Evolutionary conservation across 2,797 vertebrate genomes (phyloP).

Genomic region (Danio aesculapii): DNA sequence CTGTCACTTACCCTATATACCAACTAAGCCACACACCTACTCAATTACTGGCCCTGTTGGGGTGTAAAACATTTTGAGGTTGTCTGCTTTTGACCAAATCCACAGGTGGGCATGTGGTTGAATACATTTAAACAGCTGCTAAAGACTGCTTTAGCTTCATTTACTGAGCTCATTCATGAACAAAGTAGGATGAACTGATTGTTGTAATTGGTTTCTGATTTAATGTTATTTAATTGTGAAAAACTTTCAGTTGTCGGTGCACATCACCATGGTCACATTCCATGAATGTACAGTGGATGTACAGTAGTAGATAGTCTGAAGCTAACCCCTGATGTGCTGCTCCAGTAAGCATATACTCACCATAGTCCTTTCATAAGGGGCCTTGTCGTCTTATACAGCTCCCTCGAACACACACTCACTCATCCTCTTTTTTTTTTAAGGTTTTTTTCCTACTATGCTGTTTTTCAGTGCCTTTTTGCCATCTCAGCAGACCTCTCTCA

Average conservation of each 20-base stretch:
- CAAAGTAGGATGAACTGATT: too few relatives aligned
- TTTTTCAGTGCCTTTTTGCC: conserved; percentile 53
- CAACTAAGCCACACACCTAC: too few relatives aligned
- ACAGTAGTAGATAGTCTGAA: background rate
- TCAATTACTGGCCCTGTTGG: too few relatives aligned
- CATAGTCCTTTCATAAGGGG: conserved; percentile 35
- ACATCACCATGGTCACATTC: background rate
- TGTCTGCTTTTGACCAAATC: too few relatives aligned
- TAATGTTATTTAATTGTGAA: background rate
- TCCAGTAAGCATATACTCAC: conserved; percentile 43
- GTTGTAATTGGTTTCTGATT: too few relatives aligned
- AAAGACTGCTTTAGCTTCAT: too few relatives aligned
- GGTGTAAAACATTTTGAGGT: too few relatives aligned
- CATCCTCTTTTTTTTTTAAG: conserved; percentile 2
- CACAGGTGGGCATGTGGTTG: too few relatives aligned
- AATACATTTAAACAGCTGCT: too few relatives aligned
- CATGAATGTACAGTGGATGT: background rate
- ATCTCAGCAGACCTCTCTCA: conserved; percentile 54
- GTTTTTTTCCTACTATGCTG: conserved; percentile 25
- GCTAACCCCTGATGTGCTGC: conserved; percentile 15
- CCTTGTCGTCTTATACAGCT: conserved; percentile 11
- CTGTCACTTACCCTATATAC: too few relatives aligned
- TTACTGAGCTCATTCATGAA: too few relatives aligned
- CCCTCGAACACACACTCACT: conserved; percentile 25
- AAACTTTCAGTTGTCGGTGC: background rate